These are phyloP conservation scores for Mythimna lalbum DNA, from an alignment of 2,888 invertebrate genomes.

Conservation along the genomic window DNA sequence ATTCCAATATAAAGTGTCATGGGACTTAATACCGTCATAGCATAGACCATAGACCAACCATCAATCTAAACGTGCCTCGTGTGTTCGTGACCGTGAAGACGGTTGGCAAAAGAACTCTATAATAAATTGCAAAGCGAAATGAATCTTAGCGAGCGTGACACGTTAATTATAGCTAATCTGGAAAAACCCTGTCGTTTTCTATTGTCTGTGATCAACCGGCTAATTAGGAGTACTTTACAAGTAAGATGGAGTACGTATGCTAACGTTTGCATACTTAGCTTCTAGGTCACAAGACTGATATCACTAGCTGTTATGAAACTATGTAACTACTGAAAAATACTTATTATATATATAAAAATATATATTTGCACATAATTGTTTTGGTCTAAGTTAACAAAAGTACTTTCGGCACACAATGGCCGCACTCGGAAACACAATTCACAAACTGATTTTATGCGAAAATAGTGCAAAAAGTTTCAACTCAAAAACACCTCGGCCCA, in stretches of 20 bases:
- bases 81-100: conserved; percentile 15
- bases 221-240: conserved; percentile 43
- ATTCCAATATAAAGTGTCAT: not conserved
- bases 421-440: no score
- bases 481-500: no score
- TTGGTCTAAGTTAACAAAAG: not conserved
- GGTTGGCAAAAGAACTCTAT: conserved; percentile 15
- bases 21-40: not conserved
- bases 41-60: not conserved
- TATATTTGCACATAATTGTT: no score
- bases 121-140: conserved; percentile 28
- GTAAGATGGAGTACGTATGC: conserved; percentile 24
- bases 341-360: not conserved
- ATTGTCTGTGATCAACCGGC: conserved; percentile 43
- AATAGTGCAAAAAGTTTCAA: no score
- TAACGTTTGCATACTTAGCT: conserved; percentile 35
- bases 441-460: no score
- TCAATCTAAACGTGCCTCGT: conserved; percentile 5
- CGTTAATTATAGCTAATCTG: conserved; percentile 32
- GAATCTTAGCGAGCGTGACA: conserved; percentile 30
- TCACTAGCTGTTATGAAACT: conserved; percentile 15
- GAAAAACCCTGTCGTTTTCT: conserved; percentile 46
- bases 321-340: not conserved
- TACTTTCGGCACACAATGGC: no score
- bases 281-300: conserved; percentile 38